Conservation (phyloP, 92 coral and sea anemone genomes). For the Epizoanthus ramosus region DNA sequence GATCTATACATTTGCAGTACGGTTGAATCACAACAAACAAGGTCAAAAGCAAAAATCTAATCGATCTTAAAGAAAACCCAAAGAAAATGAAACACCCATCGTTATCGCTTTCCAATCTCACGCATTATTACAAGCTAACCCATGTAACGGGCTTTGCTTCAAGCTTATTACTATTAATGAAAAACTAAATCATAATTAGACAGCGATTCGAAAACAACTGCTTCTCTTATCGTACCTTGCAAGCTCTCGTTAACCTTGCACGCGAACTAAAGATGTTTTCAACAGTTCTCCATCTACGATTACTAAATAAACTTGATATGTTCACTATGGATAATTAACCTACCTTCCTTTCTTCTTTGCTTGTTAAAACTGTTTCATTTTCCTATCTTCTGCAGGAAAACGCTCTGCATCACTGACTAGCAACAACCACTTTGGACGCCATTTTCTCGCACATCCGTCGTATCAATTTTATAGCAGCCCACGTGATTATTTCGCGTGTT, state of each 20-base stretch:
- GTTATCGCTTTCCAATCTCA: background rate
- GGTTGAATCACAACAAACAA: no score
- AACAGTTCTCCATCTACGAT: background rate
- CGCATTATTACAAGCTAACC: background rate
- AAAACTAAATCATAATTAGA: background rate
- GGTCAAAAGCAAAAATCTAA: background rate
- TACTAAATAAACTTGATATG: background rate
- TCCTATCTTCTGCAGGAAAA: background rate
- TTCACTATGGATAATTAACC: background rate
- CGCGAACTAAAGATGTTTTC: background rate
- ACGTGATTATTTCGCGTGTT: constrained; percentile 19
- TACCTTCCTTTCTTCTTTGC: background rate
- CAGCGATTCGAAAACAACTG: background rate
- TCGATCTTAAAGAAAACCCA: background rate
- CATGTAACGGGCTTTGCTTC: constrained; percentile 7
- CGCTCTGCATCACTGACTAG: constrained; percentile 40
- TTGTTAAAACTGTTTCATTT: background rate
- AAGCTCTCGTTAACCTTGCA: background rate
- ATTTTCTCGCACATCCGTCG: constrained; percentile 26
- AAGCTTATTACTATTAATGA: background rate
- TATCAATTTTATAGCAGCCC: constrained; percentile 23
- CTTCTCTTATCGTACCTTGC: background rate
- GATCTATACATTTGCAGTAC: no score
- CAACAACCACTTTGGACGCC: constrained; percentile 39
- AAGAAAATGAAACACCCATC: background rate